Percentiles rank a stretch among this genome's conserved stretches.
phyloP scores from a whole-genome alignment of 2,113 vertebrate species.

The Bubo bubo region DNA sequence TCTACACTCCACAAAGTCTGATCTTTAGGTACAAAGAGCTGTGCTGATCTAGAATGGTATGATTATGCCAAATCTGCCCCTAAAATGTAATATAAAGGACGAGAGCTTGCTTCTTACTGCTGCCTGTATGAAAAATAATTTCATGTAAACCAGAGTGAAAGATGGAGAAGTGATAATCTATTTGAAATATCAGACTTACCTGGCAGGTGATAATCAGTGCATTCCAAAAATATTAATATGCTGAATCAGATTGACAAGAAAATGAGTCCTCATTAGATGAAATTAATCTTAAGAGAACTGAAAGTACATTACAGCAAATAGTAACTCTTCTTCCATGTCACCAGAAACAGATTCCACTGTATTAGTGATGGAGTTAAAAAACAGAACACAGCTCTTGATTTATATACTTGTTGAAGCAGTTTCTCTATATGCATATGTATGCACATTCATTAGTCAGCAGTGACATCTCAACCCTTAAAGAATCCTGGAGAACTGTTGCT shows the following conservation, averaged over 20 bases:
- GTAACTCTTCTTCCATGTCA: constrained; percentile 1
- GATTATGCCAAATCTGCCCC: background rate
- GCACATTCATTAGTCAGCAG: constrained; percentile 35
- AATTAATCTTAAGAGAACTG: constrained; percentile 39
- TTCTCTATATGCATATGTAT: constrained; percentile 65
- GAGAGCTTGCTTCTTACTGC: background rate
- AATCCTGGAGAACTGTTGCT: constrained; percentile 74
- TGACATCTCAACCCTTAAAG: constrained; percentile 69
- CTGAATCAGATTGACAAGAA: constrained; percentile 35
- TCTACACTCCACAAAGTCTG: background rate
- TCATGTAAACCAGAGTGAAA: background rate
- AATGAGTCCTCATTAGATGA: constrained; percentile 45
- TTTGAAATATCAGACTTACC: constrained; percentile 20
- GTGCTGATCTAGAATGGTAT: background rate
- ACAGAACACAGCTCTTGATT: constrained; percentile 11
- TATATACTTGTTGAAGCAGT: constrained; percentile 53
- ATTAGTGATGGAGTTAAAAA: background rate
- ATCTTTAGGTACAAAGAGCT: background rate
- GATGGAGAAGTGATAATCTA: background rate
- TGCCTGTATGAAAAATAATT: background rate
- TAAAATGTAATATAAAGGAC: background rate
- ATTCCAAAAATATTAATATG: constrained; percentile 27
- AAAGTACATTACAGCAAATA: background rate
- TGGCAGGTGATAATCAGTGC: constrained; percentile 35
- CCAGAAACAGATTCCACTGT: constrained; percentile 1